Evolutionary conservation across 2,797 vertebrate species (phyloP).

Genomic region (Salarias fasciatus): DNA sequence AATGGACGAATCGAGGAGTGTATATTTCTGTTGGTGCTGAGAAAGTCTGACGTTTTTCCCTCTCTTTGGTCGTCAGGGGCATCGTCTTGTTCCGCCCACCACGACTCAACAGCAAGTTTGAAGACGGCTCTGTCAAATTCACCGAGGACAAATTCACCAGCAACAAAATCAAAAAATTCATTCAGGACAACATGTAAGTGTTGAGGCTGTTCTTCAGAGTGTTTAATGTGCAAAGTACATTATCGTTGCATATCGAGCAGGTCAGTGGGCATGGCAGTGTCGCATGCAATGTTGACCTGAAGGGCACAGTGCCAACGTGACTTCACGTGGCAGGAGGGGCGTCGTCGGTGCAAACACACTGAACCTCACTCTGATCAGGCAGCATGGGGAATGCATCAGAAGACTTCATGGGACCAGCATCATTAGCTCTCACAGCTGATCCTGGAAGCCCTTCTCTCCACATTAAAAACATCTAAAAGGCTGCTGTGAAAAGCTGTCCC

Average conservation of each 20-base stretch:
- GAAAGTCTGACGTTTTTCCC: neutral
- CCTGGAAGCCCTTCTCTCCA: too few relatives aligned
- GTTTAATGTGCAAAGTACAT: too few relatives aligned
- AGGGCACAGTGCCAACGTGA: conserved; percentile 29
- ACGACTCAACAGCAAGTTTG: conserved; percentile 92
- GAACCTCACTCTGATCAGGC: too few relatives aligned
- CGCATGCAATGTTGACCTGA: conserved; percentile 16
- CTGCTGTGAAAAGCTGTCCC: too few relatives aligned
- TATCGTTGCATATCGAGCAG: too few relatives aligned
- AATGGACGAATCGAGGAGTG: neutral
- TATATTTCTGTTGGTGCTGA: neutral
- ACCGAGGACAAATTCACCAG: conserved; percentile 88
- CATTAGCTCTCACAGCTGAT: too few relatives aligned
- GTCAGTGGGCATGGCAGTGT: too few relatives aligned
- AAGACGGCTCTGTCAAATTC: conserved; percentile 86
- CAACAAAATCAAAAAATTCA: conserved; percentile 92
- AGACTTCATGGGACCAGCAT: too few relatives aligned
- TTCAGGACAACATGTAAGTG: conserved; percentile 96
- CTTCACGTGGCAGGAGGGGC: neutral
- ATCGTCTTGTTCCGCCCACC: conserved; percentile 90
- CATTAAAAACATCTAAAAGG: too few relatives aligned
- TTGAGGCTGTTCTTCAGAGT: neutral
- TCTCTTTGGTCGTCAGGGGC: conserved; percentile 76
- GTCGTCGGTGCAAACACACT: too few relatives aligned
- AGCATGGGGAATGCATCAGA: too few relatives aligned